These are phyloP conservation scores for Pammene aurita DNA, from an alignment of 2,888 invertebrate species.

Conservation along the genomic window DNA sequence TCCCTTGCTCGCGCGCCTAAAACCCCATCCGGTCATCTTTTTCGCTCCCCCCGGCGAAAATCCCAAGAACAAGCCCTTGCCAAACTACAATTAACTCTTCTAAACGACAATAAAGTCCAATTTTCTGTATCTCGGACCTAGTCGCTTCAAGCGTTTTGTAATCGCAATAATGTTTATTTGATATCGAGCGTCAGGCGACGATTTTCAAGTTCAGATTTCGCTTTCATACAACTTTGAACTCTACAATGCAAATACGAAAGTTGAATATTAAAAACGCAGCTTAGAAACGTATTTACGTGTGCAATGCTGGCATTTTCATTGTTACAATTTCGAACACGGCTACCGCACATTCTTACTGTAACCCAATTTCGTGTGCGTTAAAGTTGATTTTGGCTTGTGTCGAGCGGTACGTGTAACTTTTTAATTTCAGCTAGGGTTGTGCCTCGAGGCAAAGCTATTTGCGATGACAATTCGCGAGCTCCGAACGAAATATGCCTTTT, in stretches of 20 bases:
- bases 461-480: constrained; percentile 83
- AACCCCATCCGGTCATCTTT: constrained; percentile 65
- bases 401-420: constrained; percentile 52
- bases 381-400: constrained; percentile 48
- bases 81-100: constrained; percentile 59
- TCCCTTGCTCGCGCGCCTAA: constrained; percentile 60
- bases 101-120: constrained; percentile 52
- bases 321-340: constrained; percentile 70
- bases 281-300: constrained; percentile 79
- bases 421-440: constrained; percentile 48
- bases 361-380: constrained; percentile 45
- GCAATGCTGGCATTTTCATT: constrained; percentile 82
- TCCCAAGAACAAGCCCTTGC: constrained; percentile 66
- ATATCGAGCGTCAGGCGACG: constrained; percentile 83
- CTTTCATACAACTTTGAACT: constrained; percentile 72
- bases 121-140: constrained; percentile 50
- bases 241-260: constrained; percentile 67
- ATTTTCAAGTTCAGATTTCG: constrained; percentile 83
- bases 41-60: constrained; percentile 80
- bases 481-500: constrained; percentile 83
- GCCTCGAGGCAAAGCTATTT: constrained; percentile 81
- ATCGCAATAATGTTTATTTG: constrained; percentile 75
- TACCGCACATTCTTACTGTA: constrained; percentile 41
- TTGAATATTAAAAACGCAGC: constrained; percentile 60
- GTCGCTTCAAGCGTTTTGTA: constrained; percentile 69